Conservation (phyloP, 2,113 vertebrate genomes). For the Scomber japonicus region DNA sequence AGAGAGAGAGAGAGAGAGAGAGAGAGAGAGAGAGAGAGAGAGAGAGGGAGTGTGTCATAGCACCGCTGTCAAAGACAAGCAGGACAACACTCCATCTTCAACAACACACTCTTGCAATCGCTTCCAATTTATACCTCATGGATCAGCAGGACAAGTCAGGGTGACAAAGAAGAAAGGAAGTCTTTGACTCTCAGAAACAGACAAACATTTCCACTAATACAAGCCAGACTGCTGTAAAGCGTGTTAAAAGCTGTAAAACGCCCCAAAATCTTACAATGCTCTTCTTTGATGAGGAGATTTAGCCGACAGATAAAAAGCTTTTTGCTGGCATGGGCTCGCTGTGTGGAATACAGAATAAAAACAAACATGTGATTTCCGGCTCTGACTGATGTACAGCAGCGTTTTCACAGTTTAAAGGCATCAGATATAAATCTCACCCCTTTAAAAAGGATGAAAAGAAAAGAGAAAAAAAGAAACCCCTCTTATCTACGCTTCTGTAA, state of each 20-base stretch:
- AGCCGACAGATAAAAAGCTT: constrained; percentile 11
- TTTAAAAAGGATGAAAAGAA: constrained; percentile 32
- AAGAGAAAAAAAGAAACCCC: neutral
- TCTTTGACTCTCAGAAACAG: constrained; percentile 4
- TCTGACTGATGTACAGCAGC: constrained; percentile 55
- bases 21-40: too few relatives aligned
- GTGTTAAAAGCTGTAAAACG: neutral
- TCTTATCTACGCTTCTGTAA: constrained; percentile 57
- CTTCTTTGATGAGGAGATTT: neutral
- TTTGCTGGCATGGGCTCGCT: neutral
- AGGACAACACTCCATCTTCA: neutral
- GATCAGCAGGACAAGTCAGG: neutral
- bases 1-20: too few relatives aligned
- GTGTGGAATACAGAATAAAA: constrained; percentile 48
- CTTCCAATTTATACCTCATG: neutral
- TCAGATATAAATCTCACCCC: constrained; percentile 46
- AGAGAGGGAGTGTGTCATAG: neutral
- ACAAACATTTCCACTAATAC: neutral
- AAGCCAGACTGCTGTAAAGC: constrained; percentile 1
- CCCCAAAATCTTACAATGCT: neutral
- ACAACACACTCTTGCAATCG: neutral
- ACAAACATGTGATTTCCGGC: constrained; percentile 57
- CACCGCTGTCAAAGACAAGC: constrained; percentile 1
- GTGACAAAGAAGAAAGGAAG: neutral
- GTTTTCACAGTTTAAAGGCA: constrained; percentile 32